Base-by-base conservation (phyloP, 2,888 invertebrate species). In the Boloria selene region DNA sequence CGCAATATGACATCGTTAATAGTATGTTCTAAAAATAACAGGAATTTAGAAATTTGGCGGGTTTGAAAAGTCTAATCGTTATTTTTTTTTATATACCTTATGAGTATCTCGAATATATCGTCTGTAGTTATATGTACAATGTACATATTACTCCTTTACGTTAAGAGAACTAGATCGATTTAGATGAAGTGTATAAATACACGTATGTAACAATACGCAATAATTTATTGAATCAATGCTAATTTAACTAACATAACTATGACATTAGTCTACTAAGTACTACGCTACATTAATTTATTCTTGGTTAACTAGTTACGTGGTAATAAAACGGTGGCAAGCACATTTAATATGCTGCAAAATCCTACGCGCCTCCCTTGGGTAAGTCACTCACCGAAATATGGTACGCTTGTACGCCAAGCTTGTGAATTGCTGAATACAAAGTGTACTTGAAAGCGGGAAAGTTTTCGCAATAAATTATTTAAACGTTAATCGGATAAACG, bases 261-360 rank as follows among this genome's bases (percentile, higher is more conserved):
- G 10, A 38, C 31, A 49, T 59, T 59, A 59, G 14, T 38, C 2
- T 38, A 38, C 3, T 38, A 38, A 38, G 31, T 22, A 56, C n/a
- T 26, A 42, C n/a, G 44, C 51, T 44, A 61, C 59, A 59, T 61
- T 51, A 61, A 52, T 61, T 52, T 61, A 42, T 44, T 52, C 61
- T 61, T 44, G 16, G 61, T 61, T 61, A 61, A 61, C 61, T 61
- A 61, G 26, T 51, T 61, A 44, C 13, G 44, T 42, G 22, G 1
- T 51, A 51, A 18, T 51, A 17, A 22, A 22, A 22, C 44, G 61
- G 44, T 44, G 44, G n/a, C 61, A 17, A n/a, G 22, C 44, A 42
- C 16, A 52, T 52, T 61, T 61, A 61, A 61, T 61, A 51, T 61
- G 44, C 51, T n/a, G n/a, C 52, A 38, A 56, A 61, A 52, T 51